Evolutionary conservation across 2,797 vertebrate species (phyloP).

Genomic region (Ptychadena robeensis): DNA sequence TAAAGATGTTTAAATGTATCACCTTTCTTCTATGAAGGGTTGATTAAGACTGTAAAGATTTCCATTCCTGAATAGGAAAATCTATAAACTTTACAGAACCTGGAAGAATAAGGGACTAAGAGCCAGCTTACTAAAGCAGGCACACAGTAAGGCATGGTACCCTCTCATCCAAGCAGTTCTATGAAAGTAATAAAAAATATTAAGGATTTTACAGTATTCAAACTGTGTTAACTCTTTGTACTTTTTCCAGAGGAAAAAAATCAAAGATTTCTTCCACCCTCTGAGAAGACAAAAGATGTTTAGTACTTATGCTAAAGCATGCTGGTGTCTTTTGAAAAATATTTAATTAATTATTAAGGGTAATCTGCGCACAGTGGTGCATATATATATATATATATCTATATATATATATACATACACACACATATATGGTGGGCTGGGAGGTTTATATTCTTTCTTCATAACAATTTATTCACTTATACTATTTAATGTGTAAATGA

Average conservation of each 20-base stretch:
- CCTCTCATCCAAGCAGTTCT: conserved; percentile 31
- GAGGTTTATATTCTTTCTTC: too few relatives aligned
- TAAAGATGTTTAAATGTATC: not conserved
- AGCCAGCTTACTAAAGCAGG: conserved; percentile 26
- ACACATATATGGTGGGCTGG: too few relatives aligned
- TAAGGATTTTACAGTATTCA: not conserved
- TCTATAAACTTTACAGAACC: conserved; percentile 56
- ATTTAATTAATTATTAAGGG: not conserved
- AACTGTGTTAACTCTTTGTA: not conserved
- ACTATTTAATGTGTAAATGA: too few relatives aligned
- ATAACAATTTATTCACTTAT: too few relatives aligned
- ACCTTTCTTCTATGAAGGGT: conserved; percentile 13
- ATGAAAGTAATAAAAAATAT: conserved; percentile 32
- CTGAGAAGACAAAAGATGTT: not conserved
- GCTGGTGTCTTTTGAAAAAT: not conserved
- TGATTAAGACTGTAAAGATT: conserved; percentile 50
- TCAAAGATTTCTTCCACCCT: not conserved
- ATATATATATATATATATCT: too few relatives aligned
- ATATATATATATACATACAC: too few relatives aligned
- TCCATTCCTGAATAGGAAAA: conserved; percentile 59
- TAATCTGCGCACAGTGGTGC: not conserved
- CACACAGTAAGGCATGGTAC: not conserved
- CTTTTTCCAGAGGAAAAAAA: not conserved
- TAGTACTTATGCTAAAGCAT: not conserved
- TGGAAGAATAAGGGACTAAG: conserved; percentile 39